Evolutionary conservation across 2,888 invertebrate genomes (phyloP).

Genomic region (Nemotelus nigrinus): DNA sequence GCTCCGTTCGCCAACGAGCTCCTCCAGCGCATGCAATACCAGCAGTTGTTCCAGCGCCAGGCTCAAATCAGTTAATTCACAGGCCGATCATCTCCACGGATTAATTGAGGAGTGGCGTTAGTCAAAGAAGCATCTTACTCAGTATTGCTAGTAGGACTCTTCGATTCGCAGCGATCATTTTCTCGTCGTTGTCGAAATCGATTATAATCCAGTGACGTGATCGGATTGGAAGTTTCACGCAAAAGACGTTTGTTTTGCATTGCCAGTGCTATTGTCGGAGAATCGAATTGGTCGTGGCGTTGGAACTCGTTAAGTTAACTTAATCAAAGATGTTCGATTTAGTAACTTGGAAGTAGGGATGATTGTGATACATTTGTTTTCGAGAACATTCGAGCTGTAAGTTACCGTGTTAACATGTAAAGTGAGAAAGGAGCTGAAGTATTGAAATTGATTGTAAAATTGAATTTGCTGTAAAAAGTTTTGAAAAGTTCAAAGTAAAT

Average conservation of each 20-base stretch:
- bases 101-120: neutral
- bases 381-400: no score
- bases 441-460: no score
- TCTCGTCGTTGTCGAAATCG: neutral
- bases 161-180: conserved; percentile 10
- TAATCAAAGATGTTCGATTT: no score
- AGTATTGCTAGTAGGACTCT: neutral
- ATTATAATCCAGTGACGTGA: neutral
- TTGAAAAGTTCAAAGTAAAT: no score
- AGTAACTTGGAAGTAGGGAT: no score
- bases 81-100: neutral
- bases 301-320: no score
- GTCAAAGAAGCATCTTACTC: neutral
- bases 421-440: no score
- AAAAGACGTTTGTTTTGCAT: neutral
- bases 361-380: no score
- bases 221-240: neutral
- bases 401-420: no score
- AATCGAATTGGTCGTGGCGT: neutral
- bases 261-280: neutral
- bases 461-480: no score
- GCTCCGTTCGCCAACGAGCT: conserved; percentile 64
- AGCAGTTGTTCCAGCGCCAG: conserved; percentile 53
- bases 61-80: conserved; percentile 27
- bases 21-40: conserved; percentile 65